These are phyloP conservation scores for Scortum barcoo DNA, from an alignment of 2,113 vertebrate species.

Conservation along the genomic window DNA sequence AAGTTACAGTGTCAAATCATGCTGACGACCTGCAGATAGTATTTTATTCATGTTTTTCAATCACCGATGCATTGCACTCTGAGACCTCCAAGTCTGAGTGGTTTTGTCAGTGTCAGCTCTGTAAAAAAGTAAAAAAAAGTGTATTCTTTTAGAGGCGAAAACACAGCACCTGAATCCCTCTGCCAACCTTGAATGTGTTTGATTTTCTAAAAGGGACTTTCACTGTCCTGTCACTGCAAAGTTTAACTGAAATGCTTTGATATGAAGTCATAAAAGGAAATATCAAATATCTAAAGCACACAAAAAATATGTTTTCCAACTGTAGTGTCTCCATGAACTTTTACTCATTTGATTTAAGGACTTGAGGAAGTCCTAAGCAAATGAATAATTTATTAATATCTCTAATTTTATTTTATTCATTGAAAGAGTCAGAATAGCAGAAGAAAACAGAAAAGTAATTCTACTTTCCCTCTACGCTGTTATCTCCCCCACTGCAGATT, in stretches of 20 bases:
- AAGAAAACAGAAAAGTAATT: neutral
- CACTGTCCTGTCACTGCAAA: too few species aligned
- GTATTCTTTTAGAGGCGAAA: neutral
- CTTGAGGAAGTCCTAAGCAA: neutral
- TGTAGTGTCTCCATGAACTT: neutral
- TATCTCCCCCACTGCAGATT: constrained; percentile 6
- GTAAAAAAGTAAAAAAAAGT: too few species aligned
- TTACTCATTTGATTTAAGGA: neutral
- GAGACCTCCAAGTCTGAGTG: neutral
- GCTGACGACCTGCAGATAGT: neutral
- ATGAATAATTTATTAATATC: neutral
- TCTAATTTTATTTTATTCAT: neutral
- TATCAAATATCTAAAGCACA: neutral
- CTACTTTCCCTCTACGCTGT: neutral
- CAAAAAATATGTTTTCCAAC: neutral
- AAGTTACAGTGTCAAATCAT: neutral
- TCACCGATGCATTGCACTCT: neutral
- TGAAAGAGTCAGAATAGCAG: neutral
- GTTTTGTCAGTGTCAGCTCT: neutral
- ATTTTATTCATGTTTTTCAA: neutral
- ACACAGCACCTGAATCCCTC: too few species aligned
- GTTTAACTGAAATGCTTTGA: neutral
- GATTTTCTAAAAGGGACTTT: neutral
- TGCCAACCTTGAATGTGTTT: neutral
- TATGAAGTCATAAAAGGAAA: neutral